A percentile compares a stretch with the other conserved stretches of the same genome.
Evolutionary conservation across 2,113 vertebrate genomes (phyloP).

Genomic region (Burhinus bistriatus): DNA sequence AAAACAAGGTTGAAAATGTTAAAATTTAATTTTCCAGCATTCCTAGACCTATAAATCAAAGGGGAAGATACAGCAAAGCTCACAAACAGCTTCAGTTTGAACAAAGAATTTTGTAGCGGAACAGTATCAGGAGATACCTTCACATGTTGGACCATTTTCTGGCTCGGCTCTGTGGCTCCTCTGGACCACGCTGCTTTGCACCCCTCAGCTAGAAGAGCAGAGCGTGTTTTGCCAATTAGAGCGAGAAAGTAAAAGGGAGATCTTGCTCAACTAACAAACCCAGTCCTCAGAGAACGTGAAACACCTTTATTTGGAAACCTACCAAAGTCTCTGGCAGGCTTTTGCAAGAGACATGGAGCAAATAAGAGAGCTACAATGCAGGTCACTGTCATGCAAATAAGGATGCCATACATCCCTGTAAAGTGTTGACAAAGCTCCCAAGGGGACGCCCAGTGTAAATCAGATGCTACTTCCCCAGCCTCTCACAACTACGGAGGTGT

Average conservation of each 20-base stretch:
- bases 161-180: neutral
- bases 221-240: neutral
- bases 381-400: neutral
- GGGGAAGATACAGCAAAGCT: neutral
- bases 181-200: neutral
- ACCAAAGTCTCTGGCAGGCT: neutral
- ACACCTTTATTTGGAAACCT: neutral
- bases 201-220: neutral
- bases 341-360: neutral
- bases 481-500: neutral
- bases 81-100: neutral
- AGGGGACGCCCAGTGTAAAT: neutral
- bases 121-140: neutral
- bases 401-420: neutral
- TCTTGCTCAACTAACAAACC: neutral
- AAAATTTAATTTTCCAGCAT: neutral
- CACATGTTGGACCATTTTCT: neutral
- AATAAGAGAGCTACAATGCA: neutral
- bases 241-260: neutral
- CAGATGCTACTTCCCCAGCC: neutral
- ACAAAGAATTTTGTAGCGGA: neutral
- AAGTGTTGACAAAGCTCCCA: neutral
- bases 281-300: neutral
- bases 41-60: neutral
- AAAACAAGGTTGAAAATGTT: neutral